Conservation (phyloP, 1,140 invertebrate genomes). For the Brachionus manjavacas region DNA sequence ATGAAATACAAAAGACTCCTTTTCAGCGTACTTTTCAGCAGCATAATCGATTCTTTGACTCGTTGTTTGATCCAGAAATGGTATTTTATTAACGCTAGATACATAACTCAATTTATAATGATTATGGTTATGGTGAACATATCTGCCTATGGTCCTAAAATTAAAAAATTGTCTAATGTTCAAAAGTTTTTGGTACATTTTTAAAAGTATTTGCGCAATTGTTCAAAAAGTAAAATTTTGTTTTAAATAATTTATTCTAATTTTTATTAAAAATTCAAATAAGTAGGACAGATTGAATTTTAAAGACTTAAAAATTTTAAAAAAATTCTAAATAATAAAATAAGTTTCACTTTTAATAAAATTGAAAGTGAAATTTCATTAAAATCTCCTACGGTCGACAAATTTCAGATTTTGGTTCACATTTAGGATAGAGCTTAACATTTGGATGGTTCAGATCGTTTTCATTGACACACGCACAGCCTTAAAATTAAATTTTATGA, state of each 20-base stretch:
- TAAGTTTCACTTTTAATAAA: not conserved
- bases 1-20: constrained; percentile 49
- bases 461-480: constrained; percentile 41
- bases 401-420: constrained; percentile 19
- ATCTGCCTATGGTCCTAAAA: not conserved
- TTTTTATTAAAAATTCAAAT: not conserved
- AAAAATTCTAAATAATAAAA: not conserved
- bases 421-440: constrained; percentile 38
- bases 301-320: not conserved
- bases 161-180: not conserved
- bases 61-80: not conserved
- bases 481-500: not conserved
- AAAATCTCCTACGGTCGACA: constrained; percentile 16
- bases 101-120: not conserved
- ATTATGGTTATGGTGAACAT: not conserved
- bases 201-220: not conserved
- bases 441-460: constrained; percentile 31
- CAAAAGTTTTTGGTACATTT: not conserved
- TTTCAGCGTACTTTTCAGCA: constrained; percentile 48
- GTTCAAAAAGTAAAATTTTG: not conserved
- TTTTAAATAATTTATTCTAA: constrained; percentile 8
- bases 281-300: not conserved
- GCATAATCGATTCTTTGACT: constrained; percentile 48
- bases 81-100: not conserved
- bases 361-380: not conserved